Base-by-base conservation (phyloP, 2,888 invertebrate species). In the Idaea aversata region DNA sequence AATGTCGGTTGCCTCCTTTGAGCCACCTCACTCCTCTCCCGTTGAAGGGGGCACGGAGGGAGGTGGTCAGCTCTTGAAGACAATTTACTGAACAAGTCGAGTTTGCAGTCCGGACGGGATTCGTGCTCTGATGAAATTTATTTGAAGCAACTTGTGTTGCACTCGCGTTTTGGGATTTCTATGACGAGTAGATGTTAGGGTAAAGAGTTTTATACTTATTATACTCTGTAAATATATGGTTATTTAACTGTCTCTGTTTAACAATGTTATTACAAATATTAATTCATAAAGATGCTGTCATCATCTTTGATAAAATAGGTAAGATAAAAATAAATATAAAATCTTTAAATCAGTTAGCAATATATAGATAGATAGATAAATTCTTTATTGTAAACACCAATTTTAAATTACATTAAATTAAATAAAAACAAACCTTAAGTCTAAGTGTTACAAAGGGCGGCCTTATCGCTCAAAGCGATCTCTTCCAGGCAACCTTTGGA, bases 21-120 rank as follows among this genome's bases (percentile, higher is more conserved):
- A 81, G 77, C 75, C 73, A 75, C 77, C 75, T 75, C 74, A 25
- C 25, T 25, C 25, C 25, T 25, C 75, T 72, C 72, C 75, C 73
- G 73, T 77, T 77, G 78, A 75, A 84, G 74, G 79, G 84, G 80
- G 78, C 77, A 77, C 80, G 80, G 81, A 83, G 85, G 87, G 85
- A 84, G 82, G 75, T 86, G 91, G 92, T 91, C 91, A 91, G 90
- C 91, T 89, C 91, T 90, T 90, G 89, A 91, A 92, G 91, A 92
- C 91, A 91, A 91, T 91, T 91, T 91, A 92, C 90, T 86, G 89
- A 84, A 85, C 87, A 85, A 88, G 87, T 86, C 82, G 85, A 85
- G 83, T 81, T 77, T 78, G 77, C 81, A 83, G 82, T 85, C 82
- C 85, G 77, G 80, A 83, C 76, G 86, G 90, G 88, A 87, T 87